Conservation (phyloP, 2,797 vertebrate species). For the Benthosema pterotum region DNA sequence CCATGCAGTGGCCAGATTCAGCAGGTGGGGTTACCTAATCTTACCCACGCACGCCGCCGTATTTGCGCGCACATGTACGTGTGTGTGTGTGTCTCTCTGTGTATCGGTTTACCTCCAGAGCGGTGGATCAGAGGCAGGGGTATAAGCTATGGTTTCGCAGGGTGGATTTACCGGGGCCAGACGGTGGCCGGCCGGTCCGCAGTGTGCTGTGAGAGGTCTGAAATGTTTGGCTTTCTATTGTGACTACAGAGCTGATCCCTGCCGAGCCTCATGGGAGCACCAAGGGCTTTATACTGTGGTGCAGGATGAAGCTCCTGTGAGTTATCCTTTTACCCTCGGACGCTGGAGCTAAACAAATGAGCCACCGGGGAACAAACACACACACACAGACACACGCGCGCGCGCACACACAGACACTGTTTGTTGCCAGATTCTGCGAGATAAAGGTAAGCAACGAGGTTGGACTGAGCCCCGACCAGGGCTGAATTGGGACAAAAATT, state of each 20-base stretch:
- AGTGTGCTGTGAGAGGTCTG: constrained; percentile 40
- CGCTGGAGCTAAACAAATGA: constrained; percentile 73
- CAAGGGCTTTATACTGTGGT: constrained; percentile 46
- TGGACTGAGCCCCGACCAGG: too few relatives aligned
- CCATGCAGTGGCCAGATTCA: constrained; percentile 52
- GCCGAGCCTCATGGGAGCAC: constrained; percentile 63
- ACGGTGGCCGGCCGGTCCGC: constrained; percentile 36
- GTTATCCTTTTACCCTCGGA: constrained; percentile 71
- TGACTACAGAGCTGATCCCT: constrained; percentile 50
- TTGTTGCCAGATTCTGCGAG: too few relatives aligned
- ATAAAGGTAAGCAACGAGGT: too few relatives aligned
- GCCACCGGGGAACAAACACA: constrained; percentile 63
- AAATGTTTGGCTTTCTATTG: constrained; percentile 57
- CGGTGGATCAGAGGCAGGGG: constrained; percentile 30
- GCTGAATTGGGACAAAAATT: too few relatives aligned
- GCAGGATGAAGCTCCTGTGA: constrained; percentile 61
- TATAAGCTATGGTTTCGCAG: constrained; percentile 28
- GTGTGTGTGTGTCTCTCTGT: constrained; percentile 17
- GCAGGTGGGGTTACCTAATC: constrained; percentile 75
- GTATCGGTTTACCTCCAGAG: constrained; percentile 13
- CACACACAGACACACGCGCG: too few relatives aligned
- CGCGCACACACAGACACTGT: too few relatives aligned
- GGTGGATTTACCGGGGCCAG: constrained; percentile 45
- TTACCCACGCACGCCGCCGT: constrained; percentile 45
- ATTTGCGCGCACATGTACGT: constrained; percentile 24